Conservation (phyloP, 2,888 invertebrate genomes). For the Drosophila subsilvestris region DNA sequence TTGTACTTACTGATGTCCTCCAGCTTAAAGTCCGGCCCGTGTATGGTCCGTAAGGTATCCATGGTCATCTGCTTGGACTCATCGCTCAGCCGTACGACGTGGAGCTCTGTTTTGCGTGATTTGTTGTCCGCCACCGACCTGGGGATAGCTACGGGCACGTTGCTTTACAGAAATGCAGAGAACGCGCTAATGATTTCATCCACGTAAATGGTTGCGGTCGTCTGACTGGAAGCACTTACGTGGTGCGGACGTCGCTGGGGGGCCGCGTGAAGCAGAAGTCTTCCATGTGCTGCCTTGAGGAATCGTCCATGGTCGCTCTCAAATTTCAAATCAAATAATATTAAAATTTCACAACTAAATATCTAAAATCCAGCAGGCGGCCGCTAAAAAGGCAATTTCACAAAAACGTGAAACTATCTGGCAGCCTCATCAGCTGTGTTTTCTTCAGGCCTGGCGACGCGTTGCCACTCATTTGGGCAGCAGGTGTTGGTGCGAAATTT, state of each 20-base stretch:
- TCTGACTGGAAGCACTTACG: constrained; percentile 61
- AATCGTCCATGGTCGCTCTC: constrained; percentile 85
- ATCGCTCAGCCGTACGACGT: constrained; percentile 88
- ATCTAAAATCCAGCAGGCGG: neutral
- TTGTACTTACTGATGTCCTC: constrained; percentile 86
- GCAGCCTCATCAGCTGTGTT: neutral
- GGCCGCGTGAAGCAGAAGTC: constrained; percentile 87
- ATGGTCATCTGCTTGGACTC: constrained; percentile 90
- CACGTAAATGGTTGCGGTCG: neutral
- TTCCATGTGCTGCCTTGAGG: constrained; percentile 86
- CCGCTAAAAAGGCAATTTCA: neutral
- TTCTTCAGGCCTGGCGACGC: neutral
- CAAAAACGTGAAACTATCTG: neutral
- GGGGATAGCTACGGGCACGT: constrained; percentile 83
- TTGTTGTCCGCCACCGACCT: constrained; percentile 84
- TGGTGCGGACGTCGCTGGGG: constrained; percentile 87
- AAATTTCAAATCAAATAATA: neutral
- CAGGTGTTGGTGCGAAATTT: neutral
- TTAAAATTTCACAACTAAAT: neutral
- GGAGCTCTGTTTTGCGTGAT: constrained; percentile 89
- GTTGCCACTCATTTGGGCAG: neutral
- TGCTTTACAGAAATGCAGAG: constrained; percentile 59
- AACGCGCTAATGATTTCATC: neutral
- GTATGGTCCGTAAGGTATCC: constrained; percentile 90
- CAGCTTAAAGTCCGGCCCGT: constrained; percentile 89